phyloP scores from a whole-genome alignment of 1,140 invertebrate genomes.

The Littorina saxatilis region DNA sequence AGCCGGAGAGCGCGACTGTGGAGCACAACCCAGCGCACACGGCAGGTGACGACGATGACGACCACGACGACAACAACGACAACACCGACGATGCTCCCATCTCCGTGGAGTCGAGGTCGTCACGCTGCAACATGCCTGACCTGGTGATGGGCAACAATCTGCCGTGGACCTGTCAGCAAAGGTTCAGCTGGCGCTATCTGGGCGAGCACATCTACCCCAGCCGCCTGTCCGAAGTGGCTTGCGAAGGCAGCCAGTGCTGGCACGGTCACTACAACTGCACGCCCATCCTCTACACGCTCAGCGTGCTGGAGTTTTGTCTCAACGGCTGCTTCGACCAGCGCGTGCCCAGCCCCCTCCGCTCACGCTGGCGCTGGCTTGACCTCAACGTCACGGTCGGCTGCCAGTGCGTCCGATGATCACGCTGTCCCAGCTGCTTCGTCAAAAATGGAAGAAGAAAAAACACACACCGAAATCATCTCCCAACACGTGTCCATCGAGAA shows the following conservation, averaged over 20 bases:
- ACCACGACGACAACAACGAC: not conserved
- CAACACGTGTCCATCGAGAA: too few species aligned
- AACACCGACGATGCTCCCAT: not conserved
- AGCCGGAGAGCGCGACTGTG: not conserved
- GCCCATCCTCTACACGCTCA: constrained; percentile 27
- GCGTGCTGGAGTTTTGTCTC: constrained; percentile 32
- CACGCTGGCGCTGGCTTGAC: constrained; percentile 27
- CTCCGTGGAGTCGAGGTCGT: not conserved
- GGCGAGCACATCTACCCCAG: constrained; percentile 29
- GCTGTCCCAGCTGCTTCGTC: too few species aligned
- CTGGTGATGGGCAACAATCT: constrained; percentile 4
- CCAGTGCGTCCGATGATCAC: constrained; percentile 36
- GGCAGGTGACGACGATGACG: too few species aligned
- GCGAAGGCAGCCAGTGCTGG: constrained; percentile 28
- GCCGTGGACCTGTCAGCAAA: constrained; percentile 31
- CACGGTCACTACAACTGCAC: constrained; percentile 43
- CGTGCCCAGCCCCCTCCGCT: constrained; percentile 21
- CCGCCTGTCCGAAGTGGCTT: constrained; percentile 29
- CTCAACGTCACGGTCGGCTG: constrained; percentile 40
- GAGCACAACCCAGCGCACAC: not conserved
- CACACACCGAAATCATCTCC: too few species aligned
- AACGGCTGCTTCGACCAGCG: constrained; percentile 16
- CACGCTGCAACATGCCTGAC: not conserved
- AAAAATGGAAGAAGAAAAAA: too few species aligned
- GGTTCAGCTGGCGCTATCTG: constrained; percentile 27